A percentile compares a stretch with the other conserved stretches of the same genome.
These are phyloP conservation scores for Herminia tarsipennalis DNA, from an alignment of 2,888 invertebrate genomes.

Conservation along the genomic window DNA sequence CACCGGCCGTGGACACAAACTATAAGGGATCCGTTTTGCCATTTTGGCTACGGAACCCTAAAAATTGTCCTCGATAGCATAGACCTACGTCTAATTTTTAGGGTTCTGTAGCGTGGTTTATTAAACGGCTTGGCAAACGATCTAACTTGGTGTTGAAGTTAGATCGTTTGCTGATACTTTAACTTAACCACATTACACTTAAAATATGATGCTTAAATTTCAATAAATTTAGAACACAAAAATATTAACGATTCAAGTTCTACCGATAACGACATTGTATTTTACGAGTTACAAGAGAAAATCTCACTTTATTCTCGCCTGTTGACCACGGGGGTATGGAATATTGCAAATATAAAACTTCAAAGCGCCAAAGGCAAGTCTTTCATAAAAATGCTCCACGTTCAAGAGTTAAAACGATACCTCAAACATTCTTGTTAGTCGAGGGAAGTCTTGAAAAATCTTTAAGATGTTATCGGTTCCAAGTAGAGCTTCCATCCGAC, in stretches of 20 bases:
- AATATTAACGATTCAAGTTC: conserved; percentile 13
- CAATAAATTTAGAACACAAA: not conserved
- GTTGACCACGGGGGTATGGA: conserved; percentile 39
- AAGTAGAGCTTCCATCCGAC: not conserved
- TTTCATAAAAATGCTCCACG: conserved; percentile 24
- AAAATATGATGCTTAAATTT: no score
- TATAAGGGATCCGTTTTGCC: no score
- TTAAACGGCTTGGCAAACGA: no score
- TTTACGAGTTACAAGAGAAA: conserved; percentile 32
- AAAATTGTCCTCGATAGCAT: no score
- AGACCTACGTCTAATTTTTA: no score
- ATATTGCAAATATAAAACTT: conserved; percentile 28
- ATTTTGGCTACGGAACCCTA: no score
- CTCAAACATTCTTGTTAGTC: not conserved
- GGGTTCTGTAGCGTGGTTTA: no score
- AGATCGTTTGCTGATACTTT: no score
- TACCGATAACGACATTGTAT: conserved; percentile 21
- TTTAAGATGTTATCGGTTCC: not conserved
- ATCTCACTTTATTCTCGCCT: conserved; percentile 18
- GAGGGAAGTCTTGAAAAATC: not conserved
- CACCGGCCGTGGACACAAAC: no score
- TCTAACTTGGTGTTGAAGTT: no score
- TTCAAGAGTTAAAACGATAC: conserved; percentile 7
- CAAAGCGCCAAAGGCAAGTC: conserved; percentile 24
- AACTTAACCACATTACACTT: no score